Evolutionary conservation across 2,113 vertebrate species (phyloP).

Genomic region (Entomyzon cyanotis): DNA sequence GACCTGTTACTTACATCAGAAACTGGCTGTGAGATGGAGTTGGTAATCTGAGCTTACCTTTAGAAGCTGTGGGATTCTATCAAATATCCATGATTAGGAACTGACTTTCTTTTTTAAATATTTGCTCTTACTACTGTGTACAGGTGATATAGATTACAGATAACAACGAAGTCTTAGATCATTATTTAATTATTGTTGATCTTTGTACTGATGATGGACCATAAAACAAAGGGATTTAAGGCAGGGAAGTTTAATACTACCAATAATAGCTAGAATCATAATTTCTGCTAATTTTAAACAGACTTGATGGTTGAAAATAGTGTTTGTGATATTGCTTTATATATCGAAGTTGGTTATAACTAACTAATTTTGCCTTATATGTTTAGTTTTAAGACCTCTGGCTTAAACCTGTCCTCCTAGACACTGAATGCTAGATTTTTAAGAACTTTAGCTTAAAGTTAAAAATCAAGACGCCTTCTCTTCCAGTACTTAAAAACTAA

Average conservation of each 20-base stretch:
- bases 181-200: not conserved
- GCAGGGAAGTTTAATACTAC: not conserved
- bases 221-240: not conserved
- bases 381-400: not conserved
- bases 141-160: not conserved
- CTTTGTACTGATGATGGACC: not conserved
- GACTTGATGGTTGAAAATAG: not conserved
- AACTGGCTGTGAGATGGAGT: not conserved
- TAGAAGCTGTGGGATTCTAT: not conserved
- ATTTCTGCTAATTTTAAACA: not conserved
- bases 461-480: not conserved
- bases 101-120: not conserved
- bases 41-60: not conserved
- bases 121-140: not conserved
- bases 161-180: not conserved
- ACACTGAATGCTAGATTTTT: not conserved
- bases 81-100: not conserved
- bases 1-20: not conserved
- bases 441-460: not conserved
- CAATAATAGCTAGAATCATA: not conserved
- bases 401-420: not conserved
- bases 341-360: not conserved
- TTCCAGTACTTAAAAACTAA: not conserved
- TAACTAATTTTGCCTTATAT: not conserved
- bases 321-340: not conserved